Evolutionary conservation across 2,797 vertebrate genomes (phyloP).

Genomic region (Peromyscus nudipes): DNA sequence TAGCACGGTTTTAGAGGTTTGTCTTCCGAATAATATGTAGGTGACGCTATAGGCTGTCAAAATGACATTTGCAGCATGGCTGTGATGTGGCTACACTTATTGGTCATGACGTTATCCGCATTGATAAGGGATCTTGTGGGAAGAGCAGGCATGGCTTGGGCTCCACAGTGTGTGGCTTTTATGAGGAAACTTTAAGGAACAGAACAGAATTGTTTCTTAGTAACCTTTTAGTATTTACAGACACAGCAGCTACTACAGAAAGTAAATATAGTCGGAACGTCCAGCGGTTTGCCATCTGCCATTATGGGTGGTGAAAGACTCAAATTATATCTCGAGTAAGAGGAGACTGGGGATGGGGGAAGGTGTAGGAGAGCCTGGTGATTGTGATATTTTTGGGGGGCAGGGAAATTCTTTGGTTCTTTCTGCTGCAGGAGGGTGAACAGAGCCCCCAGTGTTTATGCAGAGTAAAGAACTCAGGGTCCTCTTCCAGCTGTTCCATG

Average conservation of each 20-base stretch:
- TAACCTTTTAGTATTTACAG: conserved; percentile 31
- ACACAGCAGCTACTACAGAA: conserved; percentile 23
- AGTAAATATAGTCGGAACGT: conserved; percentile 8
- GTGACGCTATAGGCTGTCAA: conserved; percentile 63
- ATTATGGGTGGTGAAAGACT: conserved; percentile 55
- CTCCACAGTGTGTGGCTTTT: not conserved
- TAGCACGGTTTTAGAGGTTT: conserved; percentile 54
- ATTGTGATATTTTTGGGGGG: conserved; percentile 50
- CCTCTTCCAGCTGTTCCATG: conserved; percentile 89
- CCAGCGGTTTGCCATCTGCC: conserved; percentile 62
- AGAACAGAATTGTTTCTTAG: conserved; percentile 47
- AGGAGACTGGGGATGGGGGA: not conserved
- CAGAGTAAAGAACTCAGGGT: conserved; percentile 86
- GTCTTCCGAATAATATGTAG: conserved; percentile 64
- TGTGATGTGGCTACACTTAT: not conserved
- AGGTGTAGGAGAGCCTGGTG: not conserved
- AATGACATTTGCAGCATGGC: conserved; percentile 29
- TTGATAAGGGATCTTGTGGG: not conserved
- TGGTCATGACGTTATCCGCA: not conserved
- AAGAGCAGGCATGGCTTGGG: not conserved
- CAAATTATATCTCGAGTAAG: conserved; percentile 45
- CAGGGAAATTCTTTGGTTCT: conserved; percentile 80
- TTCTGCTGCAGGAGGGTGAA: conserved; percentile 79
- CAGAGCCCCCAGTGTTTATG: conserved; percentile 88
- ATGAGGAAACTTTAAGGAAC: conserved; percentile 71